Percentiles rank a stretch among this genome's conserved stretches.
These are phyloP conservation scores for Aphis craccivora DNA, from an alignment of 1,140 invertebrate species.

Conservation along the genomic window DNA sequence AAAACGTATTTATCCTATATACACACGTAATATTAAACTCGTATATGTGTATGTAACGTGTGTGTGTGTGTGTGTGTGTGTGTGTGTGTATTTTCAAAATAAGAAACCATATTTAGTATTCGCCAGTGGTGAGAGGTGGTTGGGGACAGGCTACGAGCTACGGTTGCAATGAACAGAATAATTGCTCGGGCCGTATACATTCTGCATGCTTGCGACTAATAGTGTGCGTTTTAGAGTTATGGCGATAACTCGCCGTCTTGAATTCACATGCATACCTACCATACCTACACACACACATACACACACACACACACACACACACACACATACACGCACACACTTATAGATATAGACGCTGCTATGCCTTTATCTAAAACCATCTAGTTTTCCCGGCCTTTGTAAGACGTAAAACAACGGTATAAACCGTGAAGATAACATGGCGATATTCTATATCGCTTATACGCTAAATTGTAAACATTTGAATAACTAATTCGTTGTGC, in stretches of 20 bases:
- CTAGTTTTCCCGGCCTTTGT: background rate
- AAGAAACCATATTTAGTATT: background rate
- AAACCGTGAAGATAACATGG: slow-evolving; percentile 12
- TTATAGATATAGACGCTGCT: background rate
- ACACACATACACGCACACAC: background rate
- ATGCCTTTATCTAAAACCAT: slow-evolving; percentile 17
- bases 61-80: background rate
- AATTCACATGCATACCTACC: background rate
- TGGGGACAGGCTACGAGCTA: background rate
- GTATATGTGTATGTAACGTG: background rate
- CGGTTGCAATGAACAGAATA: background rate
- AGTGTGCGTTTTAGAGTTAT: background rate
- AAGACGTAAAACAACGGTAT: slow-evolving; percentile 12
- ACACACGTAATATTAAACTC: background rate
- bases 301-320: too few species aligned
- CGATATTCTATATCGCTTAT: background rate
- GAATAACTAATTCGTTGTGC: slow-evolving; percentile 2
- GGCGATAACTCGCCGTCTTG: slow-evolving; percentile 20
- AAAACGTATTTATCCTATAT: background rate
- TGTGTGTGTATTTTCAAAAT: background rate
- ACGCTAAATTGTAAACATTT: slow-evolving; percentile 32
- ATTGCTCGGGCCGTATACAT: background rate
- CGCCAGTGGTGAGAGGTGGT: background rate
- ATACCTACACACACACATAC: background rate
- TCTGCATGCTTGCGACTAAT: background rate